Percentiles rank a stretch among this genome's conserved stretches.
phyloP scores from a whole-genome alignment of 2,797 vertebrate genomes.

The Cossypha caffra region DNA sequence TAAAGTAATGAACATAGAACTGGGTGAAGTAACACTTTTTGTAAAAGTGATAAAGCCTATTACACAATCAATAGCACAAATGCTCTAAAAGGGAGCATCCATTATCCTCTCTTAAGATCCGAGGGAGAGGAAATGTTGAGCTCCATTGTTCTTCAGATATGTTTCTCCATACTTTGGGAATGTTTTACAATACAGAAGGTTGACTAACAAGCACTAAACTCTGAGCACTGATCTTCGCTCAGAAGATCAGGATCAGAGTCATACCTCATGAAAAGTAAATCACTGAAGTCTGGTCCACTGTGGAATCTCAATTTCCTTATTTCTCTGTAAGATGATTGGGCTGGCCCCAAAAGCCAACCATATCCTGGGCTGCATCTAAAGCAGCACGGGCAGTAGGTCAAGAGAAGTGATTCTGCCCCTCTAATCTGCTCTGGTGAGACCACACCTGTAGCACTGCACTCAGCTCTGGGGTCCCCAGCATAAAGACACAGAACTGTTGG shows the following conservation, averaged over 20 bases:
- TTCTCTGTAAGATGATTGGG: neutral
- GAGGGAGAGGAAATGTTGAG: neutral
- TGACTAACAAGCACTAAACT: neutral
- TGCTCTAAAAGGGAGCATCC: neutral
- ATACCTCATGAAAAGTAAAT: neutral
- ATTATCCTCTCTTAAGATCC: neutral
- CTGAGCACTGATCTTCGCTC: neutral
- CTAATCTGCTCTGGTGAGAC: neutral
- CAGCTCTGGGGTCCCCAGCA: neutral
- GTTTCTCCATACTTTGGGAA: neutral
- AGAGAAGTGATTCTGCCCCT: neutral
- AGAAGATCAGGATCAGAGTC: neutral
- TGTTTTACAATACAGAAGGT: neutral
- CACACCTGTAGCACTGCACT: too few relatives aligned
- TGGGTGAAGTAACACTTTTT: neutral
- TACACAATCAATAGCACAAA: neutral
- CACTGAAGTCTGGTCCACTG: neutral
- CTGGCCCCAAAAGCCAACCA: neutral
- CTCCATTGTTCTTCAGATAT: neutral
- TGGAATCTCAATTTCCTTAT: neutral
- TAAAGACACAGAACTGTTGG: neutral
- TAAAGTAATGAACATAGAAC: neutral
- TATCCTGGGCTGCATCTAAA: neutral
- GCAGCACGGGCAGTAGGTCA: neutral
- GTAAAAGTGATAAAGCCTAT: neutral